These are phyloP conservation scores for Anagrus nilaparvatae DNA, from an alignment of 1,140 invertebrate species.

Conservation along the genomic window DNA sequence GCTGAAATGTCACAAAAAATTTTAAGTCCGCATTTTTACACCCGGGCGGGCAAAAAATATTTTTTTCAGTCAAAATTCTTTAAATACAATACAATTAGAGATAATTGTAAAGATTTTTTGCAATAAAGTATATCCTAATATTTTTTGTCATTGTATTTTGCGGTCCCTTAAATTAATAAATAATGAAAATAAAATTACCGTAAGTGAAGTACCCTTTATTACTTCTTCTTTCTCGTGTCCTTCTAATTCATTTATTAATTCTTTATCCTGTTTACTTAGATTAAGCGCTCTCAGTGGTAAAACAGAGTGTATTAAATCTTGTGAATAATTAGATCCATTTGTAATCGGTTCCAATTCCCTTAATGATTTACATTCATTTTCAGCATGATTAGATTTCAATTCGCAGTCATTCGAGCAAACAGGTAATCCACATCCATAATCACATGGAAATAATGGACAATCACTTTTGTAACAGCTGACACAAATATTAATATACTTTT, in stretches of 20 bases:
- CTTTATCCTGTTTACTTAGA: conserved; percentile 42
- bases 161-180: too few species aligned
- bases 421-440: conserved; percentile 46
- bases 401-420: conserved; percentile 51
- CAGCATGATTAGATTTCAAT: conserved; percentile 39
- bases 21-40: too few species aligned
- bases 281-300: conserved; percentile 50
- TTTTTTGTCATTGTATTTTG: too few species aligned
- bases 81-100: too few species aligned
- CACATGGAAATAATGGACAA: conserved; percentile 41
- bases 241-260: conserved; percentile 47
- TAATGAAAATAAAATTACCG: too few species aligned
- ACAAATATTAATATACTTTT: conserved; percentile 41
- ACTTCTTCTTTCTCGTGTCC: conserved; percentile 43
- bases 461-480: conserved; percentile 45
- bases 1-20: too few species aligned
- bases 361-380: conserved; percentile 49
- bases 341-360: conserved; percentile 41
- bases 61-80: too few species aligned
- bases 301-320: conserved; percentile 43
- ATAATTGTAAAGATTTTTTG: too few species aligned
- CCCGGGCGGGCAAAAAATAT: too few species aligned
- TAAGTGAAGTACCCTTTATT: too few species aligned
- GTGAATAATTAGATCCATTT: conserved; percentile 35
- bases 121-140: too few species aligned